phyloP scores from a whole-genome alignment of 2,888 invertebrate species.

The Netelia inedita region DNA sequence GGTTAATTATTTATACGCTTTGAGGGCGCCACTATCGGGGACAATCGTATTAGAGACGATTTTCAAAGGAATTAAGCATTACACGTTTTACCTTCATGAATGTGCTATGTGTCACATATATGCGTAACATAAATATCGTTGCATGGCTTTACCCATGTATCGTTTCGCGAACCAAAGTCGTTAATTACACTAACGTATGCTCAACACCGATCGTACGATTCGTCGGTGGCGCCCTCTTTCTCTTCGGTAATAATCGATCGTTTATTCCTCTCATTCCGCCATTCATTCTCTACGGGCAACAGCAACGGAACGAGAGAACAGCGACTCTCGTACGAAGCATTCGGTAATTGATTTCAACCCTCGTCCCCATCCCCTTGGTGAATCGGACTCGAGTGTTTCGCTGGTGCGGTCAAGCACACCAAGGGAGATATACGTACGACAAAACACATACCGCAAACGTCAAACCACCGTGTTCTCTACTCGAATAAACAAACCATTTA shows the following conservation, averaged over 20 bases:
- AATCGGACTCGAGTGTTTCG: slow-evolving; percentile 47
- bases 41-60: too few species aligned
- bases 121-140: background rate
- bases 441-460: slow-evolving; percentile 58
- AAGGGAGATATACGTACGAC: slow-evolving; percentile 38
- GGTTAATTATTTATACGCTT: too few species aligned
- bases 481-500: slow-evolving; percentile 56
- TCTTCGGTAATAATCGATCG: slow-evolving; percentile 52
- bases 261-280: slow-evolving; percentile 43
- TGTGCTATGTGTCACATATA: too few species aligned
- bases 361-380: slow-evolving; percentile 33
- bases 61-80: too few species aligned
- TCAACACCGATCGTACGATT: slow-evolving; percentile 9
- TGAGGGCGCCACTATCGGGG: too few species aligned
- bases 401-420: slow-evolving; percentile 59
- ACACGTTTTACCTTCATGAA: too few species aligned
- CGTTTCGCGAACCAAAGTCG: slow-evolving; percentile 20
- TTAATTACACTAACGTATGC: slow-evolving; percentile 48
- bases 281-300: slow-evolving; percentile 34
- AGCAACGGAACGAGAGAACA: slow-evolving; percentile 40
- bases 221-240: slow-evolving; percentile 13
- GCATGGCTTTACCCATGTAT: background rate
- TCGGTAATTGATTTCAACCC: slow-evolving; percentile 64
- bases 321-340: slow-evolving; percentile 25
- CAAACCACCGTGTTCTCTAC: slow-evolving; percentile 52